phyloP scores from a whole-genome alignment of 2,797 vertebrate genomes.

The Macropus fuliginosus region DNA sequence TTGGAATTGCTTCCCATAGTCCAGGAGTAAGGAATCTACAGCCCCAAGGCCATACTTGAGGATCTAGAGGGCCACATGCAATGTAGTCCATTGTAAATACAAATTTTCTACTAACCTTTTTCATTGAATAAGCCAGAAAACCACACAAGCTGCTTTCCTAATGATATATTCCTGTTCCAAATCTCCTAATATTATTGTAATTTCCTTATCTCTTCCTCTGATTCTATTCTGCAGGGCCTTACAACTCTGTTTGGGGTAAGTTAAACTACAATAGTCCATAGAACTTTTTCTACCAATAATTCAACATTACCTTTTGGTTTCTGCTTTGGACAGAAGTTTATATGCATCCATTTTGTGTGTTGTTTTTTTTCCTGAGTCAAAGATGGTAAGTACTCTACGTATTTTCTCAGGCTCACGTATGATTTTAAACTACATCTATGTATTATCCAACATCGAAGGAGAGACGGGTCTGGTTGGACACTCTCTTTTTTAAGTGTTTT shows the following conservation, averaged over 20 bases:
- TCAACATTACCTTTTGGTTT: neutral
- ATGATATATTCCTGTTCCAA: neutral
- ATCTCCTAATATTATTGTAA: neutral
- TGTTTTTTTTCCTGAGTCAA: neutral
- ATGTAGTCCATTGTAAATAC: neutral
- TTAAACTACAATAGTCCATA: neutral
- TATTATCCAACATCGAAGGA: neutral
- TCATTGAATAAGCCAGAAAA: neutral
- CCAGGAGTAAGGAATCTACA: too few species aligned
- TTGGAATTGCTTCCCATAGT: too few species aligned
- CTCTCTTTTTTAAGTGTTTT: neutral
- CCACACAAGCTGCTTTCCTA: neutral
- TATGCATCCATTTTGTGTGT: neutral
- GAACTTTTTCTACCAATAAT: neutral
- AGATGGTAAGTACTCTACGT: neutral
- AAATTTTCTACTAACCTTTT: neutral
- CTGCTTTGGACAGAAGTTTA: neutral
- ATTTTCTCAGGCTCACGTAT: neutral
- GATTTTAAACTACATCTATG: neutral
- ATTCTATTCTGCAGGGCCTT: neutral
- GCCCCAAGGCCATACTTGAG: too few species aligned
- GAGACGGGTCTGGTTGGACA: neutral
- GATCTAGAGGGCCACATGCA: too few species aligned
- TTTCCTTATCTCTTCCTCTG: neutral
- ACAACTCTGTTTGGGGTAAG: neutral